phyloP scores from a whole-genome alignment of 2,113 vertebrate species.

The Astatotilapia flaviijosephi region DNA sequence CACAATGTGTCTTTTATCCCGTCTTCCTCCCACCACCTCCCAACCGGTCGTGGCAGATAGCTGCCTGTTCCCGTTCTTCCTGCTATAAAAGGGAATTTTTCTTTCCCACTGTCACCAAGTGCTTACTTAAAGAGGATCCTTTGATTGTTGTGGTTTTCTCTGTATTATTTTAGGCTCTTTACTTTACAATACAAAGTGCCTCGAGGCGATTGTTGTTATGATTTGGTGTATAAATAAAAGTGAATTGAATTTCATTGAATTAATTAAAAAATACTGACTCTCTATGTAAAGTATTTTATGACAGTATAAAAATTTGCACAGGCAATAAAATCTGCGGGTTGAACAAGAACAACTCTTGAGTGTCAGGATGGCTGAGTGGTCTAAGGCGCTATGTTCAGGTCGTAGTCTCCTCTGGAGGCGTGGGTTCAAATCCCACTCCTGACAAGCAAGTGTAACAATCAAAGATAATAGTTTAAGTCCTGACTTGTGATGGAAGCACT shows the following conservation, averaged over 20 bases:
- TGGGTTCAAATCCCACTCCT: not conserved
- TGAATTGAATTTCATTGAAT: not conserved
- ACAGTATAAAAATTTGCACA: rapidly evolving
- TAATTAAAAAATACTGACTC: not conserved
- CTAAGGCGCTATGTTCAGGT: not conserved
- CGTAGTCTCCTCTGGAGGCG: rapidly evolving
- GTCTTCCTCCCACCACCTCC: not conserved
- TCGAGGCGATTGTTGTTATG: not conserved
- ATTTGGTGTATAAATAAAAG: not conserved
- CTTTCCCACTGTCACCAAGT: not conserved
- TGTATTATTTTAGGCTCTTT: not conserved
- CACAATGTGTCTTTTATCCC: not conserved
- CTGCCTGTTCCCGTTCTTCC: not conserved
- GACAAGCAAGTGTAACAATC: not conserved
- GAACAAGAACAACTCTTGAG: rapidly evolving
- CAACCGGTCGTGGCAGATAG: not conserved
- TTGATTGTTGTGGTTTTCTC: not conserved
- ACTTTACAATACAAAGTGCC: rapidly evolving
- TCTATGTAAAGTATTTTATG: not conserved
- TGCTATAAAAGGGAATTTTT: not conserved
- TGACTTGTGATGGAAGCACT: not conserved
- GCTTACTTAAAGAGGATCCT: not conserved
- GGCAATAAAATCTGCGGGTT: not conserved
- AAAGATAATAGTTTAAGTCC: not conserved
- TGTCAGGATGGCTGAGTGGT: not conserved